phyloP scores from a whole-genome alignment of 2,113 vertebrate species.

The Perca flavescens region DNA sequence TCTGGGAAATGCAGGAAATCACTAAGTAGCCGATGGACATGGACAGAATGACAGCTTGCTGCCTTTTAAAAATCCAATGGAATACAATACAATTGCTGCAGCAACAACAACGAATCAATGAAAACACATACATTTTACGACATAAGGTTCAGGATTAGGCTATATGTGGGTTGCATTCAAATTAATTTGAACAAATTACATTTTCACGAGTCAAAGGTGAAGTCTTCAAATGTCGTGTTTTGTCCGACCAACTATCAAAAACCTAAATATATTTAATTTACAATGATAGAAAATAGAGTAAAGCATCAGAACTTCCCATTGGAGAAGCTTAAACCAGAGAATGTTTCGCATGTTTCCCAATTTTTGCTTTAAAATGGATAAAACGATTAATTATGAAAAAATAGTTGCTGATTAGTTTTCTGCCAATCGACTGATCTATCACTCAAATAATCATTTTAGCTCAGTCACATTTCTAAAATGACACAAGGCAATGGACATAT shows the following conservation, averaged over 20 bases:
- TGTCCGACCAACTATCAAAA: not conserved
- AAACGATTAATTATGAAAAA: no score
- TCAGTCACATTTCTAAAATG: not conserved
- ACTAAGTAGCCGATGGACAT: conserved; percentile 11
- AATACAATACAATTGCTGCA: not conserved
- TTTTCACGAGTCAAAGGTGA: not conserved
- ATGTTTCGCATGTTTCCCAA: not conserved
- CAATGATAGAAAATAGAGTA: not conserved
- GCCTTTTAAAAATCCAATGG: not conserved
- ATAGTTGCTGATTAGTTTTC: no score
- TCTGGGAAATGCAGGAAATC: conserved; percentile 44
- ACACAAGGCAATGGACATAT: not conserved
- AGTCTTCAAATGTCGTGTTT: not conserved
- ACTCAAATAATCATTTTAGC: not conserved
- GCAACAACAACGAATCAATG: not conserved
- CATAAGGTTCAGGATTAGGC: not conserved
- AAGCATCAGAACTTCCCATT: not conserved
- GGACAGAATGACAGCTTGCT: not conserved
- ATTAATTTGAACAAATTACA: not conserved
- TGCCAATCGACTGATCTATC: not conserved
- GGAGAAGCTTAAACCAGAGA: no score
- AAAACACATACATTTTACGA: not conserved
- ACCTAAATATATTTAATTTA: not conserved
- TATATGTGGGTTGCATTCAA: not conserved
- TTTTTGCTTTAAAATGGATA: not conserved